Conservation (phyloP, 1,140 invertebrate genomes). For the Diachasma alloeum region DNA sequence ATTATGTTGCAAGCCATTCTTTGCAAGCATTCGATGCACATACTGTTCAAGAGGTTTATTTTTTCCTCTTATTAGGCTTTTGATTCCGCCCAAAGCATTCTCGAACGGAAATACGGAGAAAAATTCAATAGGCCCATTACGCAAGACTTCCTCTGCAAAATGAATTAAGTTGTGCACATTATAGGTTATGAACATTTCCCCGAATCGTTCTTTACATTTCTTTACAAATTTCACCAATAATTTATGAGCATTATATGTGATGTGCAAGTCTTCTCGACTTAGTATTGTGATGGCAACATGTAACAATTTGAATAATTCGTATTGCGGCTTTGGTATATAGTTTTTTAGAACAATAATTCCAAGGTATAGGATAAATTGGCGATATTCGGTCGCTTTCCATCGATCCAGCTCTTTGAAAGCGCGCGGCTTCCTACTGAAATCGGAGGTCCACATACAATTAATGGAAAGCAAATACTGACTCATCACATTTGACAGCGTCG, state of each 20-base stretch:
- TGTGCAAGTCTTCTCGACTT: not conserved
- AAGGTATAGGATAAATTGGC: not conserved
- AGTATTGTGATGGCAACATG: not conserved
- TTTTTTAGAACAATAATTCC: not conserved
- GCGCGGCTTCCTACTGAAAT: not conserved
- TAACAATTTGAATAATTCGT: not conserved
- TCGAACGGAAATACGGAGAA: not conserved
- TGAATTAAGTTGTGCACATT: not conserved
- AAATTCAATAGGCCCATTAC: not conserved
- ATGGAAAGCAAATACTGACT: not conserved
- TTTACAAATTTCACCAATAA: not conserved
- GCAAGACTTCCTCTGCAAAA: not conserved
- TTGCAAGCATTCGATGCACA: not conserved
- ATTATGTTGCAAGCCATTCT: too few relatives aligned
- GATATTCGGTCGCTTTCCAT: not conserved
- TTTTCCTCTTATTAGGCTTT: not conserved
- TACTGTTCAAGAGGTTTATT: not conserved
- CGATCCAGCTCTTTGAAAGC: not conserved
- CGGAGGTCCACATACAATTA: not conserved
- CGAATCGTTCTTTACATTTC: conserved; percentile 27
- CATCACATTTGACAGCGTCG: not conserved
- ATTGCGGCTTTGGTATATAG: not conserved
- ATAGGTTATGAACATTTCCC: not conserved
- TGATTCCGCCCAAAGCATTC: not conserved
- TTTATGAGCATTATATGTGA: not conserved